A percentile compares a stretch with the other conserved stretches of the same genome.
phyloP scores from a whole-genome alignment of 2,888 invertebrate genomes.

The Corbicula japonica region DNA sequence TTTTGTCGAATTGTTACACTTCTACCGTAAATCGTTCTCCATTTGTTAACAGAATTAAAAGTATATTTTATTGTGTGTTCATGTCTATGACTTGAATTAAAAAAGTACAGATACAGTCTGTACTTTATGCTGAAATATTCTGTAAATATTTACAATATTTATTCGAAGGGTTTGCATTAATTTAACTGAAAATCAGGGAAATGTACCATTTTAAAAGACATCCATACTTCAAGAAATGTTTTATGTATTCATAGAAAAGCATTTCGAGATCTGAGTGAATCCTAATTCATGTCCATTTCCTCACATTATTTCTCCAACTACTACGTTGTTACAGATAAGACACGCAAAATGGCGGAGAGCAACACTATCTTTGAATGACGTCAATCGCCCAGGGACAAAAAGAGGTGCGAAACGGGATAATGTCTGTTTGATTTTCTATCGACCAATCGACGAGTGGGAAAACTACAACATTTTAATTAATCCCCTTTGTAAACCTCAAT shows the following conservation, averaged over 20 bases:
- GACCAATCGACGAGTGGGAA: background rate
- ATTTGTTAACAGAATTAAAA: no score
- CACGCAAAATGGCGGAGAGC: conserved; percentile 62
- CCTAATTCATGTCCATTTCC: conserved; percentile 60
- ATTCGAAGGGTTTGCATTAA: background rate
- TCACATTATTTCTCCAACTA: conserved; percentile 47
- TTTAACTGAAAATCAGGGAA: conserved; percentile 52
- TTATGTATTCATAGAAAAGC: conserved; percentile 43
- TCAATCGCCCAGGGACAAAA: conserved; percentile 35
- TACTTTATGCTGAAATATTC: background rate
- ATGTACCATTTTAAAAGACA: conserved; percentile 56
- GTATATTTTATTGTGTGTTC: no score
- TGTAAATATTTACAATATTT: conserved; percentile 19
- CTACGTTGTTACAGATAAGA: conserved; percentile 36
- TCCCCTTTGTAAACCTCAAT: conserved; percentile 17
- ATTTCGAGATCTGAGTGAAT: conserved; percentile 55
- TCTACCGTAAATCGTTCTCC: background rate
- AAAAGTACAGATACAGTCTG: no score
- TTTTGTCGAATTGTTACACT: background rate
- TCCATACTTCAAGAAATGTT: conserved; percentile 36
- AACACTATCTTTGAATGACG: conserved; percentile 38
- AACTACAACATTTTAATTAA: no score
- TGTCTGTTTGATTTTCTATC: background rate
- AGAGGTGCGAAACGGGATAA: conserved; percentile 26
- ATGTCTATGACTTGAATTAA: no score